A percentile compares a stretch with the other conserved stretches of the same genome.
These are phyloP conservation scores for Glaucomys volans DNA, from an alignment of 2,113 vertebrate genomes.

Conservation along the genomic window DNA sequence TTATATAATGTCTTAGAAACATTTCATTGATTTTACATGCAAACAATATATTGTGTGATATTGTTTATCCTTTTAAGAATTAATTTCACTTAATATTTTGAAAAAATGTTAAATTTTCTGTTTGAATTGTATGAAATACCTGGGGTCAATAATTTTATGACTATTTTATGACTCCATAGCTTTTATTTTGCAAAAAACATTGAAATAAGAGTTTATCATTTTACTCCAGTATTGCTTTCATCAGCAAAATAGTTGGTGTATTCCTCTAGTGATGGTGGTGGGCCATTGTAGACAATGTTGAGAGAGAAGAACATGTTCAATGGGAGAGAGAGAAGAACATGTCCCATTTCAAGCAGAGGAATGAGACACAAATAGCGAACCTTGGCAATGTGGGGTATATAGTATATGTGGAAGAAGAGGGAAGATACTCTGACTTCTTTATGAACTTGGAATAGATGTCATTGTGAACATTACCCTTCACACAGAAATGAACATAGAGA, in stretches of 20 bases:
- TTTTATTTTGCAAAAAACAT: conserved; percentile 3
- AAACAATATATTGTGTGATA: neutral
- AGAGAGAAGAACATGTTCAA: neutral
- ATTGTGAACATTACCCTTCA: neutral
- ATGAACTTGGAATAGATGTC: neutral
- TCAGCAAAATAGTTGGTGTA: neutral
- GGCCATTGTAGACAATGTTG: neutral
- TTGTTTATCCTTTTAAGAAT: neutral
- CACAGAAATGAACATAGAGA: neutral
- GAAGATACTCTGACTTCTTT: neutral
- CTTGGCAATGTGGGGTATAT: neutral
- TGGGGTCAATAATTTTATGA: neutral
- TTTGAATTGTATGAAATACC: neutral
- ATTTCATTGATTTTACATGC: neutral
- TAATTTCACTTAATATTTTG: neutral
- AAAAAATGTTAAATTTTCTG: conserved; percentile 10
- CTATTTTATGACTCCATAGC: neutral
- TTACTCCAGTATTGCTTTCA: neutral
- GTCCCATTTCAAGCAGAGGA: neutral
- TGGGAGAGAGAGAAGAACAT: neutral
- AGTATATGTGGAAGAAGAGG: neutral
- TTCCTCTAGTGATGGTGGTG: neutral
- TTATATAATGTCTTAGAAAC: neutral
- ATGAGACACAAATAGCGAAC: neutral
- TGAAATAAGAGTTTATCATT: neutral